phyloP scores from a whole-genome alignment of 2,888 invertebrate genomes.

The Leptothorax acervorum region DNA sequence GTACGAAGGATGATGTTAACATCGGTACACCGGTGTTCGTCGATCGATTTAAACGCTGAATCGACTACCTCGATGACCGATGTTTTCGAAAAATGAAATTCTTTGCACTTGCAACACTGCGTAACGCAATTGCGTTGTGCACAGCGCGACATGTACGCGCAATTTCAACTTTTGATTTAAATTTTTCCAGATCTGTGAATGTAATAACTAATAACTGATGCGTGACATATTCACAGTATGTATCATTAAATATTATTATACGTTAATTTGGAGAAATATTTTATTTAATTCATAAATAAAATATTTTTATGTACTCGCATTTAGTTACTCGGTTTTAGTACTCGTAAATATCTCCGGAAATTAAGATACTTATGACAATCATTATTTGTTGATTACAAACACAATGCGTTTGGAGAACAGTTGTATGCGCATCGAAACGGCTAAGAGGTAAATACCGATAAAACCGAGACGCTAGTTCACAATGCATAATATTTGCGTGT shows the following conservation, averaged over 20 bases:
- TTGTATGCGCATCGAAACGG: not conserved
- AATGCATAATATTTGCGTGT: slow-evolving; percentile 24
- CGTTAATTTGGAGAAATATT: not conserved
- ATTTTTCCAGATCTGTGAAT: not conserved
- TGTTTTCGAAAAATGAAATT: slow-evolving; percentile 2
- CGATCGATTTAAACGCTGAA: slow-evolving; percentile 5
- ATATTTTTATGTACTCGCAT: not conserved
- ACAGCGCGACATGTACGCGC: not conserved
- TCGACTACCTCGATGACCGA: slow-evolving; percentile 3
- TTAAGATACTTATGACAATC: not conserved
- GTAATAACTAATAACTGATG: slow-evolving; percentile 3
- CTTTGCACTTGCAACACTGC: slow-evolving; percentile 9
- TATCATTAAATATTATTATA: not conserved
- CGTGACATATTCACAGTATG: not conserved
- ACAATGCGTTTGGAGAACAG: not conserved
- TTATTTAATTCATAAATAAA: slow-evolving; percentile 3
- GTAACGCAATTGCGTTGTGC: not conserved
- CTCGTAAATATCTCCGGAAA: slow-evolving; percentile 6
- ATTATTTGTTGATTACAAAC: slow-evolving; percentile 7
- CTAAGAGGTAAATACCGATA: not conserved
- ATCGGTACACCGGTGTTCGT: not conserved
- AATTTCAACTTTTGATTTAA: slow-evolving; percentile 7
- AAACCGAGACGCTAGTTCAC: not conserved
- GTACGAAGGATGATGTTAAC: slow-evolving; percentile 41
- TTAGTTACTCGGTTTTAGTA: too few relatives aligned